Percentiles rank a stretch among this genome's conserved stretches.
These are phyloP conservation scores for Melanostoma scalare DNA, from an alignment of 2,888 invertebrate species.

Conservation along the genomic window DNA sequence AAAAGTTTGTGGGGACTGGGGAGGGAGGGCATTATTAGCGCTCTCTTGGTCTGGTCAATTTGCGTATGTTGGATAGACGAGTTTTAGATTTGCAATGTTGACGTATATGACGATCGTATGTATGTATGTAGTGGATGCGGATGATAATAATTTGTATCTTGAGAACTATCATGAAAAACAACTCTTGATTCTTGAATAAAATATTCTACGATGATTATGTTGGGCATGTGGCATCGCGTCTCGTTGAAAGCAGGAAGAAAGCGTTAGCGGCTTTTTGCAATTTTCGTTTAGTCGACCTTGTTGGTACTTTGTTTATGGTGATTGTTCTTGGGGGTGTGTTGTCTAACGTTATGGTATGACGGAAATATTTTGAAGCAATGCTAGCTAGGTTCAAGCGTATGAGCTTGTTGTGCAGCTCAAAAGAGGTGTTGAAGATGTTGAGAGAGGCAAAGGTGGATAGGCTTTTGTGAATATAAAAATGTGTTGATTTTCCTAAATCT, in stretches of 20 bases:
- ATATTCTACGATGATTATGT: conserved; percentile 5
- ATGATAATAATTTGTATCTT: conserved; percentile 26
- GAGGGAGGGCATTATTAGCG: neutral
- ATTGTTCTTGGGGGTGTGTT: conserved; percentile 55
- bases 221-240: neutral
- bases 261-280: conserved; percentile 23
- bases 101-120: conserved; percentile 17
- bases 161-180: neutral
- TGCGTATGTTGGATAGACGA: conserved; percentile 12
- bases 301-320: conserved; percentile 16
- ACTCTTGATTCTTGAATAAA: conserved; percentile 25
- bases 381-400: conserved; percentile 14
- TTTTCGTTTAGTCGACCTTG: conserved; percentile 42
- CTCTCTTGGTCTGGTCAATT: neutral
- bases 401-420: neutral
- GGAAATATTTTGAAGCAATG: conserved; percentile 44
- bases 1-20: conserved; percentile 2
- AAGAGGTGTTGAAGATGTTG: neutral
- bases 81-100: conserved; percentile 18
- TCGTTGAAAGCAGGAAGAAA: conserved; percentile 51
- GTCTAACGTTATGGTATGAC: conserved; percentile 38
- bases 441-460: conserved; percentile 1
- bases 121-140: neutral
- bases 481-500: too few species aligned
- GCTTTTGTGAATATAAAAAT: neutral